Evolutionary conservation across 2,797 vertebrate genomes (phyloP).

Genomic region (Parotocinclus haroldoi): DNA sequence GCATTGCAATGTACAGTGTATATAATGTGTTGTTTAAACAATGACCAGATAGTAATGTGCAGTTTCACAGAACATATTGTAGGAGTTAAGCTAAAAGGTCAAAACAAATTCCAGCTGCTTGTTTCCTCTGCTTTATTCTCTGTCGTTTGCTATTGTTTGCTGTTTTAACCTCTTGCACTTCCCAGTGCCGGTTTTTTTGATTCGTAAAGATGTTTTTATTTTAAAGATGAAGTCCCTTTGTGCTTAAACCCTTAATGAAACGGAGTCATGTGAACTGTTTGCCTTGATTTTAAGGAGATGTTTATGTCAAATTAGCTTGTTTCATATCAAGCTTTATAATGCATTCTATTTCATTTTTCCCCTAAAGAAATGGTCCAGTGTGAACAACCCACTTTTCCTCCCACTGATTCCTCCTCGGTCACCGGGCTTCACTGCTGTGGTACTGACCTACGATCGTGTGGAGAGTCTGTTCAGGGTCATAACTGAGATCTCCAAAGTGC

Average conservation of each 20-base stretch:
- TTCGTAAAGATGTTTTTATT: constrained; percentile 31
- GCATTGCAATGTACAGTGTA: too few relatives aligned
- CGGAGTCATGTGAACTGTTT: constrained; percentile 51
- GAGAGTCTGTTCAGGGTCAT: constrained; percentile 98
- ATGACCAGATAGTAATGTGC: too few relatives aligned
- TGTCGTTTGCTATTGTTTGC: constrained; percentile 39
- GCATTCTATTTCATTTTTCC: constrained; percentile 2
- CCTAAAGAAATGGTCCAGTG: constrained; percentile 89
- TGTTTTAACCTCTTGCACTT: constrained; percentile 30
- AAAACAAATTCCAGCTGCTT: constrained; percentile 39
- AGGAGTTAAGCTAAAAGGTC: too few relatives aligned
- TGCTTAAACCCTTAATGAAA: constrained; percentile 46
- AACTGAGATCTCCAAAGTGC: constrained; percentile 96
- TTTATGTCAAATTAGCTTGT: constrained; percentile 1
- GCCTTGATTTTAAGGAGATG: constrained; percentile 14
- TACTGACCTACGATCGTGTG: constrained; percentile 95
- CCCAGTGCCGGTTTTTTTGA: constrained; percentile 30
- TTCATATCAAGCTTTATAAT: constrained; percentile 2
- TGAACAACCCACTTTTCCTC: constrained; percentile 94
- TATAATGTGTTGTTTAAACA: too few relatives aligned
- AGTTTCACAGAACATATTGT: too few relatives aligned
- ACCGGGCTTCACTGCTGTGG: constrained; percentile 94
- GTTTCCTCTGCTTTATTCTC: constrained; percentile 22
- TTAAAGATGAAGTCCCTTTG: constrained; percentile 43
- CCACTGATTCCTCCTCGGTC: constrained; percentile 93